Evolutionary conservation across 2,888 invertebrate genomes (phyloP).

Genomic region (Plebejus anna): DNA sequence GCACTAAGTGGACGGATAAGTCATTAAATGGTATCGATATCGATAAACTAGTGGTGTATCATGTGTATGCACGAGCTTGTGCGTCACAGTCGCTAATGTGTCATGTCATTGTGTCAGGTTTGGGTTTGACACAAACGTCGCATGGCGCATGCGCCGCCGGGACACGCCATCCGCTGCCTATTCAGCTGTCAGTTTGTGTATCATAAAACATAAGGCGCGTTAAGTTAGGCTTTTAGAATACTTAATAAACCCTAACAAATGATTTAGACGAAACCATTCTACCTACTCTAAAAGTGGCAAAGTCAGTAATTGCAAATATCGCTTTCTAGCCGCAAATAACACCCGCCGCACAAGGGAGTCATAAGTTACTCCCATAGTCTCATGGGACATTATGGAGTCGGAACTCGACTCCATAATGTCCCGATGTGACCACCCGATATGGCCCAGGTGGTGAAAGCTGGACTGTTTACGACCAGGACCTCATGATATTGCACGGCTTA

Average conservation of each 20-base stretch:
- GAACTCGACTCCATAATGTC: background rate
- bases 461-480: conserved; percentile 21
- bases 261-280: background rate
- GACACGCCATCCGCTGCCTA: conserved; percentile 2
- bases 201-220: background rate
- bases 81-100: conserved; percentile 13
- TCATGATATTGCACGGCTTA: conserved; percentile 5
- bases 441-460: conserved; percentile 26
- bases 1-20: background rate
- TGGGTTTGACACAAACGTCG: background rate
- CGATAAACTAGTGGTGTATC: background rate
- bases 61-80: background rate
- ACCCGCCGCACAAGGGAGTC: background rate
- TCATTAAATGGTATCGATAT: background rate
- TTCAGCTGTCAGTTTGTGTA: conserved; percentile 16
- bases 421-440: conserved; percentile 8
- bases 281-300: background rate
- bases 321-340: background rate
- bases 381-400: conserved; percentile 20
- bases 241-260: background rate
- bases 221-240: background rate
- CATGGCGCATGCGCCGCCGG: background rate
- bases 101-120: conserved; percentile 23
- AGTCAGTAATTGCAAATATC: background rate
- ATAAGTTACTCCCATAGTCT: background rate